Evolutionary conservation across 1,140 invertebrate species (phyloP).

Genomic region (Bombus confusus): DNA sequence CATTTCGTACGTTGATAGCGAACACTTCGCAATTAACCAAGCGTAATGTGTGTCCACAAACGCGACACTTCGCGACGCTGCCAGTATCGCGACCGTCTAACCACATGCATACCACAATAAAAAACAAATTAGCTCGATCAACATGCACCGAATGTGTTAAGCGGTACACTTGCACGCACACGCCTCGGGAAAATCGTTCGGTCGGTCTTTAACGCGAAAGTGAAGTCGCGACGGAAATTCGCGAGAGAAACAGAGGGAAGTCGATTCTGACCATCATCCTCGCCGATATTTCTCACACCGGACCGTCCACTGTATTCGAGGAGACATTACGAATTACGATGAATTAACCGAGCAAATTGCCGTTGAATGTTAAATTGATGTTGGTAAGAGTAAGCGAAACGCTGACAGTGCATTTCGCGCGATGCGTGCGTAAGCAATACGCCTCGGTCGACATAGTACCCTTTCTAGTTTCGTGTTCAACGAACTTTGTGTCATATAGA

Average conservation of each 20-base stretch:
- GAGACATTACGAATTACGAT: neutral
- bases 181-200: neutral
- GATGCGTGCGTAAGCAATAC: neutral
- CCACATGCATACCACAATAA: neutral
- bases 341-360: constrained; percentile 15
- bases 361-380: neutral
- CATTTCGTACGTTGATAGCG: constrained; percentile 16
- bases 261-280: neutral
- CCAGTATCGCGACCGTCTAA: neutral
- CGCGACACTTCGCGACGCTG: neutral
- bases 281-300: neutral
- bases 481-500: neutral
- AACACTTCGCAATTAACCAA: constrained; percentile 23
- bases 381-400: constrained; percentile 13
- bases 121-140: neutral
- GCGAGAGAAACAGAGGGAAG: neutral
- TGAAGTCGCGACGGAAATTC: neutral
- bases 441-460: neutral
- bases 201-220: neutral
- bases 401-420: constrained; percentile 6
- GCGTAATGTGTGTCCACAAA: constrained; percentile 25
- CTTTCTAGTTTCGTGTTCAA: neutral
- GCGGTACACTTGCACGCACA: neutral
- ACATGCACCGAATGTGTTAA: neutral
- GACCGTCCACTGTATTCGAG: neutral